Evolutionary conservation across 2,113 vertebrate genomes (phyloP).

Genomic region (Romanogobio albipinnatus): DNA sequence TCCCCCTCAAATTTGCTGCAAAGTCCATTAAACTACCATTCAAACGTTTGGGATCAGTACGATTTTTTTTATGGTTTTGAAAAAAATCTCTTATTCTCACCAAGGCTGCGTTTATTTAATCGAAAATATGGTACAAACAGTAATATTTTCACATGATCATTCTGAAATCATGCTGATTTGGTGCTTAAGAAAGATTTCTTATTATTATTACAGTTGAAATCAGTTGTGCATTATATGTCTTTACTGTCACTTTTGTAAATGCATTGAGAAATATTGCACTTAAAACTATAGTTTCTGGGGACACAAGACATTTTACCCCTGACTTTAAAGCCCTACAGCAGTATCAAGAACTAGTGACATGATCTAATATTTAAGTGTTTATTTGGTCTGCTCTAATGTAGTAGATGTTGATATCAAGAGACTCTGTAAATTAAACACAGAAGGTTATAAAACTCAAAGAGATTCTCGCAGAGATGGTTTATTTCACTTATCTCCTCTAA

Average conservation of each 20-base stretch:
- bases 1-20: no score
- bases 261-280: no score
- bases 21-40: no score
- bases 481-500: conserved; percentile 21
- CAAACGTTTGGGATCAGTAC: background rate
- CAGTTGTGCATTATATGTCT: background rate
- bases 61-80: background rate
- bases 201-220: background rate
- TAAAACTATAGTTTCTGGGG: conserved; percentile 8
- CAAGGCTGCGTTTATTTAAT: no score
- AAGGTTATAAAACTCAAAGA: conserved; percentile 14
- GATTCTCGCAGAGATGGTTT: conserved; percentile 15
- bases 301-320: background rate
- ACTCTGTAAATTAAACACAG: conserved; percentile 33
- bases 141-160: no score
- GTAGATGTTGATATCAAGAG: conserved; percentile 39
- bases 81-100: background rate
- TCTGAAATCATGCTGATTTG: background rate
- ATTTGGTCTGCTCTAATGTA: conserved; percentile 29
- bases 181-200: background rate
- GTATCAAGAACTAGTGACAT: conserved; percentile 4
- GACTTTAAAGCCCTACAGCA: background rate
- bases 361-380: conserved; percentile 30
- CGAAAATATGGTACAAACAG: no score
- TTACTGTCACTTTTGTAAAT: background rate